A percentile compares a stretch with the other conserved stretches of the same genome.
Evolutionary conservation across 2,888 invertebrate species (phyloP).

Genomic region (Hesperia comma): DNA sequence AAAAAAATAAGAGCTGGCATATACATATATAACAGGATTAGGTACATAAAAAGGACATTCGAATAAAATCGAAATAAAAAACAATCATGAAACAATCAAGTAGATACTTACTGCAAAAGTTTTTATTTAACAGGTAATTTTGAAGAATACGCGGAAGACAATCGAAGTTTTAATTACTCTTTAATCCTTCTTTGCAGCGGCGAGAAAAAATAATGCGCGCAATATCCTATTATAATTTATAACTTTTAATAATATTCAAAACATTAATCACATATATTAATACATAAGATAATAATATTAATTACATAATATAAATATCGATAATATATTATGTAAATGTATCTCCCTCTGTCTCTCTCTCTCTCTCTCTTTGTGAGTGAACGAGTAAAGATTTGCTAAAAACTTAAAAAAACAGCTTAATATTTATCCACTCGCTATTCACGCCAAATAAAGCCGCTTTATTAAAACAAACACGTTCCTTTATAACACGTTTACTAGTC

Average conservation of each 20-base stretch:
- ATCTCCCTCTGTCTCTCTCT: no score
- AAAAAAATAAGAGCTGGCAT: no score
- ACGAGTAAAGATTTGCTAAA: no score
- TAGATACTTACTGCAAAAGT: background rate
- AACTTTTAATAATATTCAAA: background rate
- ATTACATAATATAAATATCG: no score
- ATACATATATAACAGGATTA: no score
- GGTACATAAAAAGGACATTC: background rate
- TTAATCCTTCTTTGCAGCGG: constrained; percentile 28
- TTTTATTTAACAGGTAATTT: constrained; percentile 17
- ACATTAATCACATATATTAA: background rate
- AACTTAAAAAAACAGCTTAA: no score
- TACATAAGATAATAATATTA: no score
- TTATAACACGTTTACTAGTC: background rate
- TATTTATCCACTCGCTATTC: no score
- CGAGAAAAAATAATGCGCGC: constrained; percentile 19
- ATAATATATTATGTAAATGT: no score
- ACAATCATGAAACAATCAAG: background rate
- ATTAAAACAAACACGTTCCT: background rate
- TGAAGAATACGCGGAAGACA: constrained; percentile 21
- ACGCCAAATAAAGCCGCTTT: no score
- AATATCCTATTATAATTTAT: constrained; percentile 8
- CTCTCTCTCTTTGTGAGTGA: no score
- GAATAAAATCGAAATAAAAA: background rate
- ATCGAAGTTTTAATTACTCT: constrained; percentile 35